Evolutionary conservation across 2,888 invertebrate genomes (phyloP).

Genomic region (Agrotis exclamationis): DNA sequence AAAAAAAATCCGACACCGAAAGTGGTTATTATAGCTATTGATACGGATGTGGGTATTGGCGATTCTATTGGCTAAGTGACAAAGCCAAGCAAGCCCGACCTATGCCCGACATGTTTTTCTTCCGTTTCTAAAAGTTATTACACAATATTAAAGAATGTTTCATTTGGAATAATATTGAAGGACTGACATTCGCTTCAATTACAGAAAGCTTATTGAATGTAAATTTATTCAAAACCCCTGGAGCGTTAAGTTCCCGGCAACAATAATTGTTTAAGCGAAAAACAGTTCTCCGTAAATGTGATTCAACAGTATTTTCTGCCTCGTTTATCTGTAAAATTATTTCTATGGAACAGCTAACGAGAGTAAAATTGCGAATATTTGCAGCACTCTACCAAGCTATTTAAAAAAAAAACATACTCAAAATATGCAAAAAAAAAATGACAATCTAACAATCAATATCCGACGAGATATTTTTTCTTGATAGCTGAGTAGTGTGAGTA

Average conservation of each 20-base stretch:
- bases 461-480: no score
- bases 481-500: no score
- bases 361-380: slow-evolving; percentile 9
- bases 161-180: slow-evolving; percentile 7
- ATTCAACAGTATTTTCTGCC: slow-evolving; percentile 25
- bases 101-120: not conserved
- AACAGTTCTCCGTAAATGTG: slow-evolving; percentile 27
- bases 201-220: slow-evolving; percentile 32
- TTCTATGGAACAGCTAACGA: not conserved
- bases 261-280: slow-evolving; percentile 29
- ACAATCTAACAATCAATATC: no score
- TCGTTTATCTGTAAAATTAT: slow-evolving; percentile 7
- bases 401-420: no score
- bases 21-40: slow-evolving; percentile 27
- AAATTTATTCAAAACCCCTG: slow-evolving; percentile 47
- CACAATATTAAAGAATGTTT: not conserved
- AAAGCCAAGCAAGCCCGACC: no score
- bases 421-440: no score
- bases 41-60: slow-evolving; percentile 19
- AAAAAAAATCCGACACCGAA: slow-evolving; percentile 33
- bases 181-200: slow-evolving; percentile 9
- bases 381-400: slow-evolving; percentile 3
- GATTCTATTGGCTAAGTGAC: slow-evolving; percentile 26
- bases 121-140: not conserved
- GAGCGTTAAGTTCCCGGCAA: slow-evolving; percentile 21